Base-by-base conservation (phyloP, 2,888 invertebrate genomes). In the Eudasyphora cyanicolor region DNA sequence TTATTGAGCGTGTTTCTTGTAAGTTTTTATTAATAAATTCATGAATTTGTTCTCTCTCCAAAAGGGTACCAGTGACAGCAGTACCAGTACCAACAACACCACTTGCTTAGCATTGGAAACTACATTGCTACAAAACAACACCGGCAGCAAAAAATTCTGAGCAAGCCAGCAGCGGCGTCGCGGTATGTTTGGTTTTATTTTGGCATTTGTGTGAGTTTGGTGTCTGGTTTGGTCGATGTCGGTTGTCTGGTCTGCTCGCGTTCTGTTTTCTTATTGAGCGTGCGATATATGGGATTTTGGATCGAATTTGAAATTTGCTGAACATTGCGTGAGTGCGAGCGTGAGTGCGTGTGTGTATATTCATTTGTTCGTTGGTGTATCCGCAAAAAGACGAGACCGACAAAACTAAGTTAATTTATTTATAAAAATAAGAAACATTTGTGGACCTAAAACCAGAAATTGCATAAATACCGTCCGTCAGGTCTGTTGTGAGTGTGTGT, bases 401-500 rank as follows among this genome's bases (percentile, higher is more conserved):
- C 19, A n/a, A n/a, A n/a, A n/a, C n/a, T n/a, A n/a, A 49, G 17
- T 12, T n/a, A n/a, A n/a, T 27, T 57, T 14, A 12, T 27, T 27
- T 57, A n/a, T 38, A 64, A 70, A 77, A 70, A 29, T 49, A 51
- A 49, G 35, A 70, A 42, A 35, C 35, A 60, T 45, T 21, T 14
- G 24, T 10, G 69, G 29, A 49, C 57, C 62, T 62, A 62, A 19
- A 67, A 14, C 38, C 21, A 27, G 12, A 73, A 49, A 64, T 77
- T 77, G 60, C 70, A 29, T 80, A 84, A 85, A 85, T 85, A 87
- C n/a, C n/a, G n/a, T 86, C 82, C 86, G 85, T 85, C 57, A 67
- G 38, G 38, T 62, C 38, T 32, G n/a, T n/a, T n/a, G n/a, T n/a
- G n/a, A n/a, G n/a, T n/a, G n/a, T n/a, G n/a, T n/a, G n/a, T n/a